phyloP scores from a whole-genome alignment of 2,797 vertebrate genomes.

The Trachops cirrhosus region DNA sequence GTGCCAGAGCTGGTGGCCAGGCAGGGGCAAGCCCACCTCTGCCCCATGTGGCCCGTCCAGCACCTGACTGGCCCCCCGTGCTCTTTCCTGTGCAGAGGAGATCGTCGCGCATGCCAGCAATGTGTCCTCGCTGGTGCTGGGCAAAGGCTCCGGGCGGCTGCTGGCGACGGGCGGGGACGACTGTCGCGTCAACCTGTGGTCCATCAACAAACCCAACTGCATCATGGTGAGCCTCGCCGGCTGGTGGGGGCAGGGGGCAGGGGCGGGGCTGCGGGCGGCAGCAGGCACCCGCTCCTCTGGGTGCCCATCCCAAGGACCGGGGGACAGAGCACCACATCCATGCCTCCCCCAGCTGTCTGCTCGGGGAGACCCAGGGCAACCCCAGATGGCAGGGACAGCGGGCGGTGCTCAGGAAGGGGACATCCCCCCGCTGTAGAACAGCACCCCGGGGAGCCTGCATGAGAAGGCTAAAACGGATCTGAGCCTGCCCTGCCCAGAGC shows the following conservation, averaged over 20 bases:
- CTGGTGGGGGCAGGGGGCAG: accelerated
- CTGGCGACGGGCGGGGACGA: slow-evolving; percentile 96
- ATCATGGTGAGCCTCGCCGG: slow-evolving; percentile 90
- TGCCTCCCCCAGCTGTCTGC: not conserved
- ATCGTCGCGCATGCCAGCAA: slow-evolving; percentile 93
- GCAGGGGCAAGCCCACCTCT: not conserved
- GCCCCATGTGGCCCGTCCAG: accelerated
- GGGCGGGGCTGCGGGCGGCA: not conserved
- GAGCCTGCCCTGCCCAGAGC: not conserved
- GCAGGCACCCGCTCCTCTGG: not conserved
- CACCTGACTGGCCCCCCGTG: not conserved
- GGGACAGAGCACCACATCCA: not conserved
- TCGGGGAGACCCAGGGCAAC: not conserved
- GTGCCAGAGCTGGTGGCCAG: not conserved
- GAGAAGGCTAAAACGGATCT: not conserved
- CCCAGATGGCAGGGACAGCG: not conserved
- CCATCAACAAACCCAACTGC: slow-evolving; percentile 96
- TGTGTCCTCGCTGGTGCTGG: slow-evolving; percentile 91
- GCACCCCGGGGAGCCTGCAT: not conserved
- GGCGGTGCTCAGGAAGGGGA: not conserved
- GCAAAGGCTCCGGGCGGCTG: slow-evolving; percentile 93
- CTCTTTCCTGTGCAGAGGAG: slow-evolving; percentile 86
- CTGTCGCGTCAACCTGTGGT: slow-evolving; percentile 96
- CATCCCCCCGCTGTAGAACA: not conserved
- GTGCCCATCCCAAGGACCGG: not conserved